Evolutionary conservation across 2,113 vertebrate genomes (phyloP).

Genomic region (Macquaria ambigua): DNA sequence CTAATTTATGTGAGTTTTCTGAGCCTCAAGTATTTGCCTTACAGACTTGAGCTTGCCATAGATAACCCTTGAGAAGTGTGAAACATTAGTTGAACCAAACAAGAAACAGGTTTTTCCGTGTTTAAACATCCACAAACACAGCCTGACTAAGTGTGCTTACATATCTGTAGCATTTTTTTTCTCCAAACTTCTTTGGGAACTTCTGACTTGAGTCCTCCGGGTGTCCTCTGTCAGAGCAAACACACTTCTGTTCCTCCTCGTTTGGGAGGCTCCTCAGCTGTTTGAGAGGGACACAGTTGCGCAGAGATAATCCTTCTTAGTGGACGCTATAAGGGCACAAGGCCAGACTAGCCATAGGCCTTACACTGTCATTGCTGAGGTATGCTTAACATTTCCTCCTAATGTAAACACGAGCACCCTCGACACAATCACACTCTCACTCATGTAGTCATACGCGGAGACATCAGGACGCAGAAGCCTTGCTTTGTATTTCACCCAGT

Average conservation of each 20-base stretch:
- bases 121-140: conserved; percentile 29
- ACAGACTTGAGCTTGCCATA: neutral
- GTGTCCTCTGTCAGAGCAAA: conserved; percentile 19
- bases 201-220: conserved; percentile 5
- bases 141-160: neutral
- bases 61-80: neutral
- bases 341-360: conserved; percentile 54
- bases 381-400: conserved; percentile 79
- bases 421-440: conserved; percentile 48
- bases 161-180: neutral
- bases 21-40: neutral
- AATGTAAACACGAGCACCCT: conserved; percentile 76
- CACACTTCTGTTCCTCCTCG: neutral
- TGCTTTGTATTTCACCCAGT: conserved; percentile 12
- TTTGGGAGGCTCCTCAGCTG: conserved; percentile 40
- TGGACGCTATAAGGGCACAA: conserved; percentile 30
- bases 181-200: conserved; percentile 1
- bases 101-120: conserved; percentile 2
- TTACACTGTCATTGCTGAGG: conserved; percentile 67
- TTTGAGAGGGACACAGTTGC: conserved; percentile 21
- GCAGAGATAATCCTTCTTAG: conserved; percentile 41
- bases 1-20: neutral
- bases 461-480: neutral
- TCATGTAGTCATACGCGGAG: conserved; percentile 20
- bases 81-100: conserved; percentile 20